A percentile compares a stretch with the other conserved stretches of the same genome.
Conservation (phyloP, 2,888 invertebrate species). For the Iphiclides podalirius region DNA sequence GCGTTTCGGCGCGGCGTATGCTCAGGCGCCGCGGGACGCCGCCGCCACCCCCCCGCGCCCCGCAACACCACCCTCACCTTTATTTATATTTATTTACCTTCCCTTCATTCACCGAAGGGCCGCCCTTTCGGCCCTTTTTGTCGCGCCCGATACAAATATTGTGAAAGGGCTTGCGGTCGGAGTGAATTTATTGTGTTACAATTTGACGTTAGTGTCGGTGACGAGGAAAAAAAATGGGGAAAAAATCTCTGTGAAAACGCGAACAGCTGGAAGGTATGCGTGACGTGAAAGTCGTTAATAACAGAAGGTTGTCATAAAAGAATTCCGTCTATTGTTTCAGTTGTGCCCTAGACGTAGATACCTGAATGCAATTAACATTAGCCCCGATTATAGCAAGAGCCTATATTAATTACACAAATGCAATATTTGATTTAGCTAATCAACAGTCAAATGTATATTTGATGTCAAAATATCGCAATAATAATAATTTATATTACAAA, state of each 20-base stretch:
- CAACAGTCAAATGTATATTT: too few species aligned
- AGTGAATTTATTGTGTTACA: constrained; percentile 75
- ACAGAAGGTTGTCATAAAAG: constrained; percentile 7
- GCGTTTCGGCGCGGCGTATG: constrained; percentile 33
- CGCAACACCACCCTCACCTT: constrained; percentile 61
- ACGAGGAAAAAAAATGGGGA: constrained; percentile 27
- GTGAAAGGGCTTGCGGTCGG: constrained; percentile 76
- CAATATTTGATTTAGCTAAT: too few species aligned
- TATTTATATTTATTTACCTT: constrained; percentile 81
- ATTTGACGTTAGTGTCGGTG: constrained; percentile 60
- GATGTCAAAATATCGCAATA: too few species aligned
- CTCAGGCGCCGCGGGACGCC: constrained; percentile 36
- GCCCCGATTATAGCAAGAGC: too few species aligned
- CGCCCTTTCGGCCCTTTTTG: constrained; percentile 79
- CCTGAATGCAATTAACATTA: too few species aligned
- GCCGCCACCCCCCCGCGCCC: too few species aligned
- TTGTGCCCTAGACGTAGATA: too few species aligned
- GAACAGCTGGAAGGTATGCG: constrained; percentile 32
- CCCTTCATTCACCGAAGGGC: constrained; percentile 78
- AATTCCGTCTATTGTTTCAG: background rate
- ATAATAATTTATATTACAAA: too few species aligned
- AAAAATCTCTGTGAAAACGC: constrained; percentile 31
- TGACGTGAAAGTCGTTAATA: constrained; percentile 31
- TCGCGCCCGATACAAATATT: constrained; percentile 77
- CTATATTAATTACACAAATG: too few species aligned